phyloP scores from a whole-genome alignment of 2,113 vertebrate genomes.

The Eurystomus gularis region DNA sequence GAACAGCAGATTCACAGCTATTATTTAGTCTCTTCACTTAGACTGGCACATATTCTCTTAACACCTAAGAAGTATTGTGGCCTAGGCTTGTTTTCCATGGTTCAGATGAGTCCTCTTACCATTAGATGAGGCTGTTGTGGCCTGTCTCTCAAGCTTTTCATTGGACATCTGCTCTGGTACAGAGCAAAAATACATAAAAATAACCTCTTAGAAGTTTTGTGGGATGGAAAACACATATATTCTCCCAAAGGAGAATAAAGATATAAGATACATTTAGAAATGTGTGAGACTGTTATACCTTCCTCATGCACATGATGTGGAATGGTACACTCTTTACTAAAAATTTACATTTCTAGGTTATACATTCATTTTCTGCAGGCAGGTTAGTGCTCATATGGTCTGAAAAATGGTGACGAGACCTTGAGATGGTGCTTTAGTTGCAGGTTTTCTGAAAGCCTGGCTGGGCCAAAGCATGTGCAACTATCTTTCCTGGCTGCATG shows the following conservation, averaged over 20 bases:
- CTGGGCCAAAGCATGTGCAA: neutral
- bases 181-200: neutral
- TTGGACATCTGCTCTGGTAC: neutral
- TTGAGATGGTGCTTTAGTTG: neutral
- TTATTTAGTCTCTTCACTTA: neutral
- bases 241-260: neutral
- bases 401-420: neutral
- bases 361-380: neutral
- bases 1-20: constrained; percentile 5
- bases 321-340: neutral
- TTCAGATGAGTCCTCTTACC: neutral
- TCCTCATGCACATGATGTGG: neutral
- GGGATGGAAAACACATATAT: neutral
- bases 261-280: neutral
- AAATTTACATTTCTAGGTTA: neutral
- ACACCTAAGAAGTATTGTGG: neutral
- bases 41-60: neutral
- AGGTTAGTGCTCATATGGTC: neutral
- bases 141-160: constrained; percentile 11
- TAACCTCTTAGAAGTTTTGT: neutral
- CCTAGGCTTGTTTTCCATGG: constrained; percentile 2
- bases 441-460: neutral
- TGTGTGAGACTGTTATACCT: neutral
- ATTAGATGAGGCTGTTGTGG: neutral
- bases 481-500: neutral